Conservation (phyloP, 2,113 vertebrate species). For the Ammodramus savannarum region DNA sequence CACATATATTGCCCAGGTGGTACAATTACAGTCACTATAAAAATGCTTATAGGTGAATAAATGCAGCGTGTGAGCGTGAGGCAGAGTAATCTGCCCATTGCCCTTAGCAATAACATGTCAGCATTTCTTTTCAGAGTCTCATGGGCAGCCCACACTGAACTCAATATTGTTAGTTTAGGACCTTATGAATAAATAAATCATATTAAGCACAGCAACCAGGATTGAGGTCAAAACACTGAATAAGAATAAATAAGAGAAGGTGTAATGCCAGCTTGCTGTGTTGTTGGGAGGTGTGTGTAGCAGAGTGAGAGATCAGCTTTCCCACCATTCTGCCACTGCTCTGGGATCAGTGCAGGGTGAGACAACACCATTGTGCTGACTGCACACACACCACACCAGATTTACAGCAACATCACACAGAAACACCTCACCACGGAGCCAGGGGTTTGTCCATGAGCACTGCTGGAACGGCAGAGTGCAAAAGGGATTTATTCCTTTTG, state of each 20-base stretch:
- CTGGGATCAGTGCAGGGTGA: fast-evolving
- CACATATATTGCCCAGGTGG: conserved; percentile 20
- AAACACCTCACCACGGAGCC: not conserved
- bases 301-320: not conserved
- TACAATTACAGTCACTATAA: conserved; percentile 41
- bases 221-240: conserved; percentile 10
- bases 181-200: conserved; percentile 40
- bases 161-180: not conserved
- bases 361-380: not conserved
- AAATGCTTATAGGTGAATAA: conserved; percentile 16
- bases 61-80: not conserved
- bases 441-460: not conserved
- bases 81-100: conserved; percentile 13
- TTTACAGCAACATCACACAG: not conserved
- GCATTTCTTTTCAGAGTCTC: not conserved
- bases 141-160: not conserved
- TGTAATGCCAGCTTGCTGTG: not conserved
- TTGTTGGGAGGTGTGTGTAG: not conserved
- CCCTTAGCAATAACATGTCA: conserved; percentile 29
- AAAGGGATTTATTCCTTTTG: not conserved
- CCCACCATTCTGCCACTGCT: not conserved
- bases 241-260: not conserved
- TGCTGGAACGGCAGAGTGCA: not conserved
- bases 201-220: not conserved
- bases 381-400: not conserved